Evolutionary conservation across 2,888 invertebrate species (phyloP).

Genomic region (Stratiomys singularior): DNA sequence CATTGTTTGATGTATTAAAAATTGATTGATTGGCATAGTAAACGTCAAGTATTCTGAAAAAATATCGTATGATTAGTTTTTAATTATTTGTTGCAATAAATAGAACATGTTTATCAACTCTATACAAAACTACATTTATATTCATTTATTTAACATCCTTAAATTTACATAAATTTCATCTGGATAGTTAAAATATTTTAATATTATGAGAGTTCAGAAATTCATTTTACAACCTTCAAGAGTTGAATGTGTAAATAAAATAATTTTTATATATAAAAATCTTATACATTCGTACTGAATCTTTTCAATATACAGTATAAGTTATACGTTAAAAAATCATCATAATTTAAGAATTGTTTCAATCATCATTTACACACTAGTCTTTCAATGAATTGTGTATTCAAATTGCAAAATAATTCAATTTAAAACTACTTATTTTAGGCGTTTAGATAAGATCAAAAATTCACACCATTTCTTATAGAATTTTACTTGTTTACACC

Average conservation of each 20-base stretch:
- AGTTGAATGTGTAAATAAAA: background rate
- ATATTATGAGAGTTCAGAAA: background rate
- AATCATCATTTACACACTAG: background rate
- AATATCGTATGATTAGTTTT: no score
- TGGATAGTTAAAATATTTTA: background rate
- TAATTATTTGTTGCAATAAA: background rate
- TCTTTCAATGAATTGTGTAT: background rate
- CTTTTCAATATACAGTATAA: background rate
- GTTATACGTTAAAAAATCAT: background rate
- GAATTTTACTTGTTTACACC: no score
- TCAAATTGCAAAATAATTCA: background rate
- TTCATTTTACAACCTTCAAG: conserved; percentile 26
- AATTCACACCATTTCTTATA: no score
- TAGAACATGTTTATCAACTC: background rate
- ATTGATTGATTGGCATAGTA: no score
- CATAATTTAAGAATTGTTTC: background rate
- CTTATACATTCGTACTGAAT: no score
- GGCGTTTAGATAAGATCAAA: no score
- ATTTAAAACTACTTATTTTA: background rate
- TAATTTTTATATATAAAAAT: no score
- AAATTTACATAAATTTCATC: background rate
- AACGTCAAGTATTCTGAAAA: no score
- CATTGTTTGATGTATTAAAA: no score
- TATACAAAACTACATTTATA: conserved; percentile 33
- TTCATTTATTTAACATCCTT: conserved; percentile 32